Evolutionary conservation across 2,797 vertebrate species (phyloP), one percentile per base, ranked within the genome.

Genomic region (Chiroxiphia lanceolata): DNA sequence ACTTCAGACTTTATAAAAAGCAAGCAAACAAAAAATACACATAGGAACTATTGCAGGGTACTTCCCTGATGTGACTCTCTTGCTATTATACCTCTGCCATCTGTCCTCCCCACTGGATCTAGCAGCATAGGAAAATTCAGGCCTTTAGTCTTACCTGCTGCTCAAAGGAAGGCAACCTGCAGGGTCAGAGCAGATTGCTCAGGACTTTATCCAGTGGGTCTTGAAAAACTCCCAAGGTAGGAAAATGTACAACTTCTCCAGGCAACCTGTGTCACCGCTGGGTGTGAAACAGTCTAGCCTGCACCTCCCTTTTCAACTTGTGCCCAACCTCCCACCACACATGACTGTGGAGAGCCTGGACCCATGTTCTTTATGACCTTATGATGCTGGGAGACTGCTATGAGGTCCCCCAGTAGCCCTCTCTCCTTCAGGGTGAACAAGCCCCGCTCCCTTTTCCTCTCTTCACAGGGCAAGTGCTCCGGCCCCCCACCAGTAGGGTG

Each of bases 401-500:
- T 33, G 56, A 70, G 21, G 17, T 31, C 1, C 8, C 4, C 16
- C 29, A 11, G 14, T 3, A 83, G 48, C 33, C 12, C 10, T 50
- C 26, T 22, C 38, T 72, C 61, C 33, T 67, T 11, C 36, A 75
- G 53, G 9, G 9, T 76, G 45, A 64, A 47, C 2, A 13, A 79
- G 11, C 4, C 29, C 26, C 2, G 4, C 1, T 31, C 14, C 31
- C 23, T 44, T 15, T 9, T 42, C 27, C 6, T 20, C 40, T 87
- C 15, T 26, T 54, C 15, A 26, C 3, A 80, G 64, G 9, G 10
- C 5, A 42, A 54, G 15, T 18, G 16, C 57, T 81, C 20, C 19
- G n/a, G 38, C 10, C 15, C 17, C 26, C 6, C 1, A 2, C 13
- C 20, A 5, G 2, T 2, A 2, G 25, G 25, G 7, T 57, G 11